Conservation (phyloP, 1,140 invertebrate genomes). For the Amphibalanus amphitrite region DNA sequence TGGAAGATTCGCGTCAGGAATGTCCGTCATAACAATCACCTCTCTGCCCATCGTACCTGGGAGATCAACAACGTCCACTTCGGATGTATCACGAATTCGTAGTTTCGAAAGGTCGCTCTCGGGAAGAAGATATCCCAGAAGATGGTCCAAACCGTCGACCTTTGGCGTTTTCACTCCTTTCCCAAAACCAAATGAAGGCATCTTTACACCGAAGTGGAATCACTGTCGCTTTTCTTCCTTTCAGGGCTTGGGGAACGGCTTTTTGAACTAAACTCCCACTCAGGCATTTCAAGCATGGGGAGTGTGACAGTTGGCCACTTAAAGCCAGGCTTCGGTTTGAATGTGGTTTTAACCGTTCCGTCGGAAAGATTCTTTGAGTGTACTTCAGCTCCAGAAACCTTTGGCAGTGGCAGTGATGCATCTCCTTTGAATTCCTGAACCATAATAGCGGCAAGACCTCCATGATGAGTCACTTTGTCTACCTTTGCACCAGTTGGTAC, state of each 20-base stretch:
- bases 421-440: background rate
- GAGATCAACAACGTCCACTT: background rate
- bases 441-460: background rate
- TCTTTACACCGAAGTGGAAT: background rate
- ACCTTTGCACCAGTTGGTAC: background rate
- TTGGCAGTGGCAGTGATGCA: background rate
- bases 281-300: background rate
- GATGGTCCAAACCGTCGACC: background rate
- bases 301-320: background rate
- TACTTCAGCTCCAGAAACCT: background rate
- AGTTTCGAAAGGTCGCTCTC: background rate
- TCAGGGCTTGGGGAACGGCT: background rate
- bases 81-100: background rate
- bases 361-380: background rate
- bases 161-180: constrained; percentile 2
- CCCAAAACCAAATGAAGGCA: background rate
- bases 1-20: background rate
- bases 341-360: background rate
- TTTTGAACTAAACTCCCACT: background rate
- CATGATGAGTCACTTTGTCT: background rate
- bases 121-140: background rate
- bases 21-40: background rate
- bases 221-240: background rate
- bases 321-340: background rate
- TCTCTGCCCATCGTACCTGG: background rate